Percentiles rank a stretch among this genome's conserved stretches.
Evolutionary conservation across 2,888 invertebrate species (phyloP).

Genomic region (Stenodema calcarata): DNA sequence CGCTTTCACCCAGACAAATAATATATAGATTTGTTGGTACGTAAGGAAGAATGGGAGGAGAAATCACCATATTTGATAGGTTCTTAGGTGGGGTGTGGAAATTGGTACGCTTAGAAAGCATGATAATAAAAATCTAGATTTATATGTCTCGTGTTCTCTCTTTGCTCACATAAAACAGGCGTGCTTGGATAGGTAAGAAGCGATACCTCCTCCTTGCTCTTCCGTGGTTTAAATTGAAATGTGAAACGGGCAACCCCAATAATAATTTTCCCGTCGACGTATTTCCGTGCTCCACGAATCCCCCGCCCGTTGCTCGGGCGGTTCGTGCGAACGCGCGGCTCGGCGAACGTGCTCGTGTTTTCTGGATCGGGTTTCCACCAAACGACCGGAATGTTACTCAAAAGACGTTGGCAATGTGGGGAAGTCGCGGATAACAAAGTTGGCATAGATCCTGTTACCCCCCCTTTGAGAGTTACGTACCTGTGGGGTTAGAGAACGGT

Average conservation of each 20-base stretch:
- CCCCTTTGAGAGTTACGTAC: background rate
- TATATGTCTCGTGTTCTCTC: background rate
- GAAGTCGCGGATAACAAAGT: background rate
- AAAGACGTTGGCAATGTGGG: background rate
- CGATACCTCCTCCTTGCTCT: background rate
- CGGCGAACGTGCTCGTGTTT: background rate
- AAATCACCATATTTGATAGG: no score
- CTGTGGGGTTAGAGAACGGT: background rate
- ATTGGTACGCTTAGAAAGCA: no score
- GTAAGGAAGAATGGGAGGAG: no score
- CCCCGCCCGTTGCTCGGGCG: background rate
- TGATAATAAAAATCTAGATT: no score
- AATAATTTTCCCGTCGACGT: background rate
- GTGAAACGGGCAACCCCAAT: background rate
- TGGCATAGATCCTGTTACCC: background rate
- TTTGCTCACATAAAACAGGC: background rate
- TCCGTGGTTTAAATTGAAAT: background rate
- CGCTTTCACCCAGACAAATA: no score
- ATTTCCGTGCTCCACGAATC: background rate
- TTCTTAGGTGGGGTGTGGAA: no score
- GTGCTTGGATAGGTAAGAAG: background rate
- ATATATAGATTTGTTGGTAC: no score
- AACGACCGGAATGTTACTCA: background rate
- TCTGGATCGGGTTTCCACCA: background rate
- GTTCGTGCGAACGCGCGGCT: background rate